Base-by-base conservation (phyloP, 1,140 invertebrate genomes). In the Grapholita molesta region DNA sequence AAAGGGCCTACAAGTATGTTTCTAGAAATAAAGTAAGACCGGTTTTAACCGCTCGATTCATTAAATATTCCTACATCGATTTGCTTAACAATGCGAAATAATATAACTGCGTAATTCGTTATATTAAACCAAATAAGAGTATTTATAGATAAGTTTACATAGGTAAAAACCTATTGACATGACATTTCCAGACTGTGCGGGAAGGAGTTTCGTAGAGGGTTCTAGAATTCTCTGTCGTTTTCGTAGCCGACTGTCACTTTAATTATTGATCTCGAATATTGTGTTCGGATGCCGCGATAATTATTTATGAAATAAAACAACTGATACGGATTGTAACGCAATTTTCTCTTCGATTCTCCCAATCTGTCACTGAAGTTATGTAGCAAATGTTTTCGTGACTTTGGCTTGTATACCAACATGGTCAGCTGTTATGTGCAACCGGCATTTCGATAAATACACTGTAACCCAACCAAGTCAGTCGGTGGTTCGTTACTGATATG, bases 151-250 rank as follows among this genome's bases (percentile, higher is more conserved):
- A 38, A 38, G n/a, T 38, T n/a, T 5, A n/a, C 9, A 11, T n/a
- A n/a, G 35, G n/a, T n/a, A 38, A 5, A 11, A 12, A 35, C 33
- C 5, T 7, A 0, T 32, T 32, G 4, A 5, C 30, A 32, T 30
- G 3, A 30, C 7, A 30, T 3, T 3, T 30, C 3, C 28, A 30
- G 12, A 42, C 6, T n/a, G 42, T 21, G 15, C 7, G 42, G 42
- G 2, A 48, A n/a, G n/a, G 15, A 48, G 42, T 48, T n/a, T 48
- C 53, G 53, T n/a, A 25, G 24, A 23, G 53, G 24, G 53, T 28
- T 57, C 53, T 57, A 28, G 53, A 57, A 57, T 9, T 23, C 23
- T 57, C 53, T 0, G 53, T n/a, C n/a, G 55, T 61, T 61, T 61
- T 25, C 28, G 32, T 30, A n/a, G 55, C 12, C n/a, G 12, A 25